Base-by-base conservation (phyloP, 2,888 invertebrate species). In the Phaonia tiefii region DNA sequence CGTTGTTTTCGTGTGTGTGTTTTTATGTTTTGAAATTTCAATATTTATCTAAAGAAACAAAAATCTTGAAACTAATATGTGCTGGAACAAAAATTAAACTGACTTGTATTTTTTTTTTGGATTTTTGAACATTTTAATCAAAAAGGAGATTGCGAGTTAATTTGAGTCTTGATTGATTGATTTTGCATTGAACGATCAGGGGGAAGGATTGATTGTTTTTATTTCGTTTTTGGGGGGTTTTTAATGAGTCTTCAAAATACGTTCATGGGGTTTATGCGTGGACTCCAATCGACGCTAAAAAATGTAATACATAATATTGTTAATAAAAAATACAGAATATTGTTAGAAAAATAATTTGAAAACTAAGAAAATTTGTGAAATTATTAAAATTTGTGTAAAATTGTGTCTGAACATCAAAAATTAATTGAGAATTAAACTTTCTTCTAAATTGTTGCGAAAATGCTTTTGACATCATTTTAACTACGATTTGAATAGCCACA, bases 221-320 rank as follows among this genome's bases (percentile, higher is more conserved):
- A 82, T 75, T 79, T 79, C 26, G n/a, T n/a, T n/a, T n/a, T 58
- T 56, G 75, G 37, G 65, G 66, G 58, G 63, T 15, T 20, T 65
- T 78, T 51, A 78, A 72, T 56, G 75, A 72, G 54, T 75, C 56
- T 49, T 81, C 31, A 78, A 31, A 75, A 63, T 49, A 67, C 75
- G 72, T 75, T 75, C 67, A 60, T 22, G 44, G 63, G 65, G 22
- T 78, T 85, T 87, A 85, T 77, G 85, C 85, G 77, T 84, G 85
- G 80, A 84, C 83, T 86, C 85, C 84, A 83, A 87, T 85, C 54
- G 86, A 86, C 80, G 85, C 86, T 86, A 84, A 54, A 31, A 85
- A 86, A 80, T 82, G n/a, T 75, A 60, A 56, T 65, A 70, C 37
- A 66, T 44, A 42, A 63, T 39, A 69, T 54, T 31, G 3, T 31